phyloP scores from a whole-genome alignment of 2,888 invertebrate species.

The Ernsta delagoae region DNA sequence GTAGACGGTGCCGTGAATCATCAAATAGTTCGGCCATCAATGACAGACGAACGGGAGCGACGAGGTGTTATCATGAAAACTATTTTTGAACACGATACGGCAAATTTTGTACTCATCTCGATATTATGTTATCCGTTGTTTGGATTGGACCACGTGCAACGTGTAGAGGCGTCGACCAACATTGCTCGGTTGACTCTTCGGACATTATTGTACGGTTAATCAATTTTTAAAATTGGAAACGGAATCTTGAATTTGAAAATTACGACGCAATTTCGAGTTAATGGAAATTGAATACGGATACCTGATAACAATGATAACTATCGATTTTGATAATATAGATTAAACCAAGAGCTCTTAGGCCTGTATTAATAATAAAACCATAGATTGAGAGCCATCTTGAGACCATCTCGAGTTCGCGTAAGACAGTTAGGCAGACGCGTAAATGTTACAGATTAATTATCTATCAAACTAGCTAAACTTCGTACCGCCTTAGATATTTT shows the following conservation, averaged over 20 bases:
- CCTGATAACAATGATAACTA: no score
- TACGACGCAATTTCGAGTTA: neutral
- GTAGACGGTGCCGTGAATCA: constrained; percentile 45
- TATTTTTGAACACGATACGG: constrained; percentile 41
- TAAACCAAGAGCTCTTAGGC: no score
- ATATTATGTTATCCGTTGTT: no score
- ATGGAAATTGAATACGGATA: neutral
- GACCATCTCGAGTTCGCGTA: no score
- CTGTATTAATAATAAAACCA: no score
- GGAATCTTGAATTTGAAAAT: neutral
- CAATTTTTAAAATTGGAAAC: neutral
- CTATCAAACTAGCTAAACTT: no score
- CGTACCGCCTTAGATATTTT: no score
- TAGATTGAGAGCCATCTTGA: no score
- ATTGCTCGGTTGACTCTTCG: neutral
- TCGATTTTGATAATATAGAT: no score
- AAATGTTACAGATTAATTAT: no score
- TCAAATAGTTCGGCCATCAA: constrained; percentile 42
- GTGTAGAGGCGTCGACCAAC: neutral
- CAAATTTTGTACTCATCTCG: constrained; percentile 11
- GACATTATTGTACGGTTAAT: neutral
- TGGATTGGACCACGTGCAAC: no score
- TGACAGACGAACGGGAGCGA: constrained; percentile 41
- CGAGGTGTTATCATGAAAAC: constrained; percentile 38
- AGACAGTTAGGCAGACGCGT: no score